Base-by-base conservation (phyloP, 2,797 vertebrate genomes). In the Paguma larvata region DNA sequence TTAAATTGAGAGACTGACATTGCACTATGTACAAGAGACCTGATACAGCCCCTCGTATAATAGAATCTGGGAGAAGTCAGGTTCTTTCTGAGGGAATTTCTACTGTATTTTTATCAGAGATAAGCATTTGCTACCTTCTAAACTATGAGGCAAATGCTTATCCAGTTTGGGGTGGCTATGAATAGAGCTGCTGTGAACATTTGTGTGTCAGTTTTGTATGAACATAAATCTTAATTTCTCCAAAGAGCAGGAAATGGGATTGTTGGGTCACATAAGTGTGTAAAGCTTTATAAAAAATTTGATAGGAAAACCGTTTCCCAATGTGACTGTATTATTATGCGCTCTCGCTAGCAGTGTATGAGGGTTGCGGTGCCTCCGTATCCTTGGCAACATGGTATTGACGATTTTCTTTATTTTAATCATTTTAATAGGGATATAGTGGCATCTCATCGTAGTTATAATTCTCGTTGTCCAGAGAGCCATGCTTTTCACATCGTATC, bases 181-280 rank as follows among this genome's bases (percentile, higher is more conserved):
- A 86, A 16, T 44, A 85, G 83, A 86, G 23, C 34, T 72, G 25
- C 6, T 73, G 0, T 16, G 59, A 68, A 89, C 38, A 68, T 79
- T 41, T 89, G 13, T 84, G 8, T 86, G 23, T 30, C 78, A 12
- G 25, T 89, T 87, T 94, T 85, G 23, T 82, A 18, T 41, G 48
- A 85, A 56, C 11, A 6, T 77, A 48, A 63, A n/a, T 91, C 78
- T 89, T 87, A 32, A 59, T 94, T 75, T 91, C 48, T 93, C 79
- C 85, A 48, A 85, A 88, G 44, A 32, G 32, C 19, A 82, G 53
- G 34, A 34, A n/a, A 9, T 87, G 11, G n/a, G 38, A 53, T 73
- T 90, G 46, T 46, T 87, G 44, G 38, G 21, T 80, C 62, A 34
- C 78, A 75, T 79, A 89, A 21, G 15, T 34, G 0, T 85, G 9